These are phyloP conservation scores for Ectropis crepuscularia DNA, from an alignment of 2,888 invertebrate species.

Conservation along the genomic window DNA sequence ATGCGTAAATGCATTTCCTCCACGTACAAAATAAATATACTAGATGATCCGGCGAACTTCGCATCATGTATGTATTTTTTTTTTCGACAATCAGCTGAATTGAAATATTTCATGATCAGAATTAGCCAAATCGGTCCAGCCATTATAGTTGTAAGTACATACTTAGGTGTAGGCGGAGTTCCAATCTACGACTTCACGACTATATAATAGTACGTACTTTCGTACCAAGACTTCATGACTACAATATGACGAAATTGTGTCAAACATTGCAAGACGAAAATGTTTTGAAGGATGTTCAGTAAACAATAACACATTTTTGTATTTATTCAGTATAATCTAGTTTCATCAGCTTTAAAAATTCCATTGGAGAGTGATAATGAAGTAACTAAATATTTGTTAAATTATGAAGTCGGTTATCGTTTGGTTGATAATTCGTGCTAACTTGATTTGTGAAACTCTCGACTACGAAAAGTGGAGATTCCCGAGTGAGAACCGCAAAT, in stretches of 20 bases:
- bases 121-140: no score
- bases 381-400: slow-evolving; percentile 28
- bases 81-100: no score
- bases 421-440: slow-evolving; percentile 24
- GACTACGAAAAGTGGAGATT: not conserved
- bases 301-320: slow-evolving; percentile 20
- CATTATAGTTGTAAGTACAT: no score
- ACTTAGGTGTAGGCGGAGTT: no score
- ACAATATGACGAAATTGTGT: slow-evolving; percentile 1
- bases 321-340: slow-evolving; percentile 18
- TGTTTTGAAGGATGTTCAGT: not conserved
- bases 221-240: not conserved
- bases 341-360: slow-evolving; percentile 31
- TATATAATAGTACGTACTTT: no score
- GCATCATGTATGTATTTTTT: no score
- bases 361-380: slow-evolving; percentile 26
- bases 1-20: no score
- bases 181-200: no score
- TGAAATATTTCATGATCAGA: no score
- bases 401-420: slow-evolving; percentile 26
- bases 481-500: not conserved
- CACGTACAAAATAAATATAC: no score
- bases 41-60: no score
- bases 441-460: not conserved
- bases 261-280: slow-evolving; percentile 5